Conservation (phyloP, 1,140 invertebrate genomes). For the Drosophila varians region DNA sequence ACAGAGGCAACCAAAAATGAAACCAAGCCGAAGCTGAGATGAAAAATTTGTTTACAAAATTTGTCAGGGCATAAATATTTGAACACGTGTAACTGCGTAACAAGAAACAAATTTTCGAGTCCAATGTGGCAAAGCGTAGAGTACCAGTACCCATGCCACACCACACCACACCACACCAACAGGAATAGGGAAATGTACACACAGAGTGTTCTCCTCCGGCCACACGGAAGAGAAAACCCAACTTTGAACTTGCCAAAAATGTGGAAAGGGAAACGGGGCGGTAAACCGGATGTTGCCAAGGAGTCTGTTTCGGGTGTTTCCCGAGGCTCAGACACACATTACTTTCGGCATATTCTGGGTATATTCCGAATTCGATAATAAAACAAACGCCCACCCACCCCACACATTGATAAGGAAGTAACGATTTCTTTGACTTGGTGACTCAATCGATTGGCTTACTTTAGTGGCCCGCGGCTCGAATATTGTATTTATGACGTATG, state of each 20-base stretch:
- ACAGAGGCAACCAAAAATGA: slow-evolving; percentile 27
- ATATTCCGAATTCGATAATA: slow-evolving; percentile 25
- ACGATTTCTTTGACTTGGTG: slow-evolving; percentile 22
- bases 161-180: neutral
- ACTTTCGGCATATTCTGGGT: slow-evolving; percentile 8
- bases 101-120: slow-evolving; percentile 40
- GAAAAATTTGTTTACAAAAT: slow-evolving; percentile 57
- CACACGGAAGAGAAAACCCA: slow-evolving; percentile 41
- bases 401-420: slow-evolving; percentile 37
- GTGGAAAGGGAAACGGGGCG: slow-evolving; percentile 4
- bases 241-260: slow-evolving; percentile 53
- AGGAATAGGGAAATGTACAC: slow-evolving; percentile 52
- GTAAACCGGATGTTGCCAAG: slow-evolving; percentile 39
- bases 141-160: neutral
- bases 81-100: slow-evolving; percentile 52
- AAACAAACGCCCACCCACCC: neutral
- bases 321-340: slow-evolving; percentile 22
- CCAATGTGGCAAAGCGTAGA: slow-evolving; percentile 19
- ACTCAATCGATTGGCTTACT: slow-evolving; percentile 36
- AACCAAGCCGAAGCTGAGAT: slow-evolving; percentile 25
- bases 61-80: slow-evolving; percentile 60
- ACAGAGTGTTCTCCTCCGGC: slow-evolving; percentile 14
- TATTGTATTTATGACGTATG: slow-evolving; percentile 50
- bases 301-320: slow-evolving; percentile 17
- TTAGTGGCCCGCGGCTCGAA: slow-evolving; percentile 9